These are phyloP conservation scores for Heteronetta atricapilla DNA, from an alignment of 2,113 vertebrate species.

Conservation along the genomic window DNA sequence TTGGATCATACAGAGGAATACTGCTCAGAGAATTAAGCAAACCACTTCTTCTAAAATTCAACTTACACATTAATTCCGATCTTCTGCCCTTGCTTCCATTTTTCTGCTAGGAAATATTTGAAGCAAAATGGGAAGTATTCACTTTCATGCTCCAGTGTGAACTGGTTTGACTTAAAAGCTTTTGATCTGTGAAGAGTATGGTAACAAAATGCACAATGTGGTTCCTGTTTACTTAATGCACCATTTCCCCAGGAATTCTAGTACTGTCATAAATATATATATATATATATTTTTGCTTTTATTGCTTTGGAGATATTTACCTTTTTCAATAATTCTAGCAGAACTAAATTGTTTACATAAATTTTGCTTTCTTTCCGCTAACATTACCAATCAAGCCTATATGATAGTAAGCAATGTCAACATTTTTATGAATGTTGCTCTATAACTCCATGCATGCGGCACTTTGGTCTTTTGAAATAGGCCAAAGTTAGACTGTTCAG, in stretches of 20 bases:
- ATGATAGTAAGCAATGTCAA: background rate
- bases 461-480: background rate
- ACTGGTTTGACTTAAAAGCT: background rate
- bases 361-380: slow-evolving; percentile 16
- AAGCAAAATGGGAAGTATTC: background rate
- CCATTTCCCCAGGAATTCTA: background rate
- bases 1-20: background rate
- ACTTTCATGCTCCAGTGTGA: background rate
- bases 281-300: slow-evolving; percentile 23
- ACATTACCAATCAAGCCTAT: background rate
- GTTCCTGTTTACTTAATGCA: slow-evolving; percentile 12
- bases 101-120: background rate
- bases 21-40: background rate
- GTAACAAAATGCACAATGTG: slow-evolving; percentile 7
- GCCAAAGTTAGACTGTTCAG: background rate
- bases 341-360: slow-evolving; percentile 34
- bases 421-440: background rate
- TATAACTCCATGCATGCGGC: background rate
- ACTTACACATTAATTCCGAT: background rate
- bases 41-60: background rate
- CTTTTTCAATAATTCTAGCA: slow-evolving; percentile 1
- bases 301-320: slow-evolving; percentile 3
- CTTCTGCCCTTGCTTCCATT: background rate
- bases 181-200: background rate
- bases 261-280: background rate